These are phyloP conservation scores for Lumbricus terrestris DNA, from an alignment of 2,888 invertebrate genomes.

Conservation along the genomic window DNA sequence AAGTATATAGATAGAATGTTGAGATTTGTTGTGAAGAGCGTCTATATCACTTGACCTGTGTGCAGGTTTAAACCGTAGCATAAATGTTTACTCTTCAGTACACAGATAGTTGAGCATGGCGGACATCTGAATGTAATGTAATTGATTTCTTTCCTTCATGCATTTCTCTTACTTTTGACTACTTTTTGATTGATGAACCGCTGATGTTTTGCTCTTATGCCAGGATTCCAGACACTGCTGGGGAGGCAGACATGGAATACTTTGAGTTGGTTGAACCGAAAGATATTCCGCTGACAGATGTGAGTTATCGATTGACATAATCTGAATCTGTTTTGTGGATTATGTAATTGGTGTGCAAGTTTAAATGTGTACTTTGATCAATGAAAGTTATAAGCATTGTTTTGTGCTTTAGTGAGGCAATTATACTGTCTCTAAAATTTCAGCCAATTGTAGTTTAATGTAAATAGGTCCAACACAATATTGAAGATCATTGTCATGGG, in stretches of 20 bases:
- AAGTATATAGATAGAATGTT: too few relatives aligned
- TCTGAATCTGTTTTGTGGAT: not conserved
- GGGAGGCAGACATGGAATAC: conserved; percentile 82
- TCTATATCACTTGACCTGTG: not conserved
- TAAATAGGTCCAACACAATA: not conserved
- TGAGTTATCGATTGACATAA: conserved; percentile 40
- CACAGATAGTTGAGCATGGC: not conserved
- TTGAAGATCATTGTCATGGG: too few relatives aligned
- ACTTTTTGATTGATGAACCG: not conserved
- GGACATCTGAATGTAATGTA: not conserved
- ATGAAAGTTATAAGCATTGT: not conserved
- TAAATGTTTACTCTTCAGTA: not conserved
- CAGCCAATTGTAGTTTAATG: not conserved
- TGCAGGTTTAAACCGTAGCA: not conserved
- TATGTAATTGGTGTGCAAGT: not conserved
- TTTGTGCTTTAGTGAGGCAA: not conserved
- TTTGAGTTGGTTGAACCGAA: conserved; percentile 75
- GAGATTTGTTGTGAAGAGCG: too few relatives aligned
- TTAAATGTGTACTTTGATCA: not conserved
- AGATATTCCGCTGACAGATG: conserved; percentile 83
- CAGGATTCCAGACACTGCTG: conserved; percentile 79
- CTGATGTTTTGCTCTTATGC: not conserved
- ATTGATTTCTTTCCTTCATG: not conserved
- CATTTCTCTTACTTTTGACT: not conserved
- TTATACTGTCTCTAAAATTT: not conserved